Evolutionary conservation across 92 coral and sea anemone species (phyloP).

Genomic region (Zoanthus gigantus): DNA sequence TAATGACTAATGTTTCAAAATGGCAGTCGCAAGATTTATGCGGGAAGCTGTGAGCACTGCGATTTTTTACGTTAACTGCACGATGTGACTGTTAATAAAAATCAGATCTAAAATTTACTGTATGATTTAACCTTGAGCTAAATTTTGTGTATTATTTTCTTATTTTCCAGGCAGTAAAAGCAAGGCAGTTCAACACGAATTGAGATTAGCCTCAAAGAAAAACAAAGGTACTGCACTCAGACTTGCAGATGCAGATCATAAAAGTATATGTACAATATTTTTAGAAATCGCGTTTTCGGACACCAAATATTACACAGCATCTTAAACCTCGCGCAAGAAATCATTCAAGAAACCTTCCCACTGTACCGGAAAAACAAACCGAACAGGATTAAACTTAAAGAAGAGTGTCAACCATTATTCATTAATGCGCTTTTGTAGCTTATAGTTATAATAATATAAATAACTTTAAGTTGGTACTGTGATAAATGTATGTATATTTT

Average conservation of each 20-base stretch:
- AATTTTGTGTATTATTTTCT: constrained; percentile 2
- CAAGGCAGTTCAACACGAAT: constrained; percentile 20
- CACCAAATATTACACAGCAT: neutral
- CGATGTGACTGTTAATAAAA: constrained; percentile 11
- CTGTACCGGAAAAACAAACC: too few species aligned
- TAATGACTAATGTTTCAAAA: constrained; percentile 6
- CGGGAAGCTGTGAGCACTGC: constrained; percentile 19
- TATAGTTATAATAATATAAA: too few species aligned
- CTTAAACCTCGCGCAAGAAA: neutral
- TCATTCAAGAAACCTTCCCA: neutral
- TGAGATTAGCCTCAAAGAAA: constrained; percentile 13
- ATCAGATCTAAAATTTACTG: neutral
- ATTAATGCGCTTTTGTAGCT: too few species aligned
- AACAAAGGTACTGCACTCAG: constrained; percentile 6
- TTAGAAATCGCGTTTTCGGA: neutral
- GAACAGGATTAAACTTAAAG: too few species aligned
- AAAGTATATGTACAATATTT: constrained; percentile 6
- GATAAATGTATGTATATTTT: too few species aligned
- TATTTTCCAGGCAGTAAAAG: constrained; percentile 18
- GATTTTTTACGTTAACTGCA: neutral
- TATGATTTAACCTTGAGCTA: constrained; percentile 18
- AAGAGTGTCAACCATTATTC: too few species aligned
- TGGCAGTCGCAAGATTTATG: constrained; percentile 11
- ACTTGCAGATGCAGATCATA: constrained; percentile 19
- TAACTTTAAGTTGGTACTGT: too few species aligned